These are phyloP conservation scores for Acanthoscelides obtectus DNA, from an alignment of 2,888 invertebrate species.

Conservation along the genomic window DNA sequence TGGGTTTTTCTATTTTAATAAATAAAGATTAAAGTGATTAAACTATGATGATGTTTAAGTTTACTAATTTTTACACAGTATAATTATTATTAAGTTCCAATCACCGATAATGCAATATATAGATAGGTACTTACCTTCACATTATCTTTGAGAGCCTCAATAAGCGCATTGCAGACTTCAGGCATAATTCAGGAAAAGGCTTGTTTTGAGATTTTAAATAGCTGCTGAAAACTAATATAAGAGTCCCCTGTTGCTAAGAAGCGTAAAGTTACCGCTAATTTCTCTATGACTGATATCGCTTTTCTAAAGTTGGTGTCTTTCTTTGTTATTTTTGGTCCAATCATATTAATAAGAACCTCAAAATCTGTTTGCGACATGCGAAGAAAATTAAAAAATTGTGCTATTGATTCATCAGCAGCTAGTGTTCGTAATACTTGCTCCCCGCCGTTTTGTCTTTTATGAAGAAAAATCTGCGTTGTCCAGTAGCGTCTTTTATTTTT, in stretches of 20 bases:
- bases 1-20: neutral
- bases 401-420: neutral
- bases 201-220: neutral
- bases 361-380: neutral
- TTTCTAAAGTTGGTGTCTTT: neutral
- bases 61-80: neutral
- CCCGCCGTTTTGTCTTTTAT: neutral
- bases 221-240: neutral
- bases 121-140: neutral
- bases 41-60: neutral
- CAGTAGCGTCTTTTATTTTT: neutral
- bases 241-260: neutral
- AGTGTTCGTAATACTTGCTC: neutral
- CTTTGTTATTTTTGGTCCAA: neutral
- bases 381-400: neutral
- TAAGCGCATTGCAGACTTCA: neutral
- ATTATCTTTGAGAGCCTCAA: neutral
- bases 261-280: neutral
- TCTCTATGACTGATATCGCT: neutral
- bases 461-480: neutral
- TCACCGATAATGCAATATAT: neutral
- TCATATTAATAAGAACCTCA: neutral
- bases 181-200: neutral
- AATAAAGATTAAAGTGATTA: neutral
- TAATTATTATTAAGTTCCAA: neutral